Evolutionary conservation across 2,797 vertebrate species (phyloP), one percentile per base, ranked within the genome.

Genomic region (Rhinichthys osculus): DNA sequence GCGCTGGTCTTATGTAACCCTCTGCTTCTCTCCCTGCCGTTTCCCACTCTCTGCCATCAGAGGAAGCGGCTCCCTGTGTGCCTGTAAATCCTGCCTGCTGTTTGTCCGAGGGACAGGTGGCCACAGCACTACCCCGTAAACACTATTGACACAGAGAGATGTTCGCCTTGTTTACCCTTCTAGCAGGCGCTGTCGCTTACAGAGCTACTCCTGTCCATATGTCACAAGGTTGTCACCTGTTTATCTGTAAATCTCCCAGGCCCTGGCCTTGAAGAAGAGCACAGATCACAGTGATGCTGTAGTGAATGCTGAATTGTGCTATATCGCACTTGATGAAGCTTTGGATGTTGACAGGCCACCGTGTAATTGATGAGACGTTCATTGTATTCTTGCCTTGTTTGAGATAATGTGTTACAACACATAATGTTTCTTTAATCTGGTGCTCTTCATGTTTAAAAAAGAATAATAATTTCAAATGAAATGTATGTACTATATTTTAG

Each of bases 81-180:
- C 83, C 85, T 81, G 87, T 88, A 84, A 87, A 85, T 90, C 85
- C 80, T 88, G 79, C 80, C 44, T 85, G 27, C 71, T 85, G 83
- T 95, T 94, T 94, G 93, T 93, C 92, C 91, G 92, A 90, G 90
- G 91, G 94, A 95, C 95, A 95, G 94, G 95, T 96, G 94, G 94
- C 93, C 89, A 89, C 88, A 89, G 92, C 74, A 89, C 92, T 91
- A 91, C 93, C 90, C 90, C 93, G 93, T 94, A 94, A 95, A 94
- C 94, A 90, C 89, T 93, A 91, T 94, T 93, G 93, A 93, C 93
- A 91, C 92, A 88, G 93, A 87, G 89, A 91, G 92, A 94, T 92
- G 93, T 95, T 94, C 88, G 92, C 94, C 95, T 95, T 94, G 93
- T 95, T 95, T 94, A 94, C 93, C 90, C 92, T 90, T 92, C 91